Evolutionary conservation across 1,140 invertebrate species (phyloP).

Genomic region (Leptinotarsa defecta): DNA sequence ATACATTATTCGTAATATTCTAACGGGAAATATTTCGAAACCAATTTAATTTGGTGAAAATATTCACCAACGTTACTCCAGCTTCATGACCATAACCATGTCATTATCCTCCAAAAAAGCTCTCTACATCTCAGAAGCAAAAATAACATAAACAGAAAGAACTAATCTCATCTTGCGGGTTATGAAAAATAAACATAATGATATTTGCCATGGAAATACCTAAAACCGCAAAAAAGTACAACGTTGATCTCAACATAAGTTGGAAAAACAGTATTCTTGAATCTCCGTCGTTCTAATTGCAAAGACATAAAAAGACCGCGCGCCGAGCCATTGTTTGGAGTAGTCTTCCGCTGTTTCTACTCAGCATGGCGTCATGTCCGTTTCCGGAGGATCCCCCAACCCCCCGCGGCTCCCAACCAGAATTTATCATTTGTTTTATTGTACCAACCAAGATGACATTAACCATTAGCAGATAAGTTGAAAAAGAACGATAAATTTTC

Average conservation of each 20-base stretch:
- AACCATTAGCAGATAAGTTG: constrained; percentile 28
- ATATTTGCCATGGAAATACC: constrained; percentile 44
- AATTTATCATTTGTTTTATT: constrained; percentile 37
- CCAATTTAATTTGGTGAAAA: no score
- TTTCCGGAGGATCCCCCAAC: constrained; percentile 47
- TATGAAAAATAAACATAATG: constrained; percentile 39
- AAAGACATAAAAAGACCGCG: constrained; percentile 51
- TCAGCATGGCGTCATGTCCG: constrained; percentile 58
- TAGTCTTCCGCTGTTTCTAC: constrained; percentile 56
- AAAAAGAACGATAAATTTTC: constrained; percentile 29
- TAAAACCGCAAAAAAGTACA: constrained; percentile 42
- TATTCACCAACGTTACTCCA: no score
- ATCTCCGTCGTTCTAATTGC: constrained; percentile 54
- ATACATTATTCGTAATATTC: no score
- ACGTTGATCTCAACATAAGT: constrained; percentile 39
- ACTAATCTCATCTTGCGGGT: neutral
- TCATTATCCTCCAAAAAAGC: neutral
- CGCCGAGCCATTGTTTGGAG: constrained; percentile 55
- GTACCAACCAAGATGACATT: constrained; percentile 31
- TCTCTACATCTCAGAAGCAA: neutral
- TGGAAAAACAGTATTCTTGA: constrained; percentile 50
- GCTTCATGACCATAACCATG: neutral
- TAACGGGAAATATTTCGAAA: no score
- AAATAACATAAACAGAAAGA: neutral
- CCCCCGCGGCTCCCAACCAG: constrained; percentile 26